A percentile compares a stretch with the other conserved stretches of the same genome.
Conservation (phyloP, 2,797 vertebrate genomes). For the Falco peregrinus region DNA sequence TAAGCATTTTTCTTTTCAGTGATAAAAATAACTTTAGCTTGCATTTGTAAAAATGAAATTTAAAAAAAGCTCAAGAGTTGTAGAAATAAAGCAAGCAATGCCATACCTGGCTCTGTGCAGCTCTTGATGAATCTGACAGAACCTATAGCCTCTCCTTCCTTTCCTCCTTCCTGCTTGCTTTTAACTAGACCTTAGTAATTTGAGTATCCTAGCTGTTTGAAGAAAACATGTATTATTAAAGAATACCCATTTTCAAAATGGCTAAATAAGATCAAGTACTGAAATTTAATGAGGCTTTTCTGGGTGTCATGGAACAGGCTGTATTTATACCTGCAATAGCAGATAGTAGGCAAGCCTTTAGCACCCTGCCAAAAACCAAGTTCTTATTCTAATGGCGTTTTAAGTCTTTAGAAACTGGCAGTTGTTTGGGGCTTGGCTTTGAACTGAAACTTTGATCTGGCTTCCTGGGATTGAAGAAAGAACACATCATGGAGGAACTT, state of each 20-base stretch:
- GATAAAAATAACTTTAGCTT: not conserved
- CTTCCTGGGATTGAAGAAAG: not conserved
- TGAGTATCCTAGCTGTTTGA: not conserved
- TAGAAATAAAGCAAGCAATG: not conserved
- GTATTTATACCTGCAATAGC: not conserved
- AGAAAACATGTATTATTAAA: not conserved
- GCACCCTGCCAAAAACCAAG: not conserved
- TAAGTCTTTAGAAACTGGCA: constrained; percentile 25
- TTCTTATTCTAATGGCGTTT: not conserved
- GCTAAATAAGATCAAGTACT: not conserved
- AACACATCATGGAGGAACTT: not conserved
- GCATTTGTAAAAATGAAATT: not conserved
- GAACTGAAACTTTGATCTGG: constrained; percentile 14
- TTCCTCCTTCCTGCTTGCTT: not conserved
- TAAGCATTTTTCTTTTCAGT: not conserved
- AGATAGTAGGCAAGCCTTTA: not conserved
- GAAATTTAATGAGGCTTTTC: not conserved
- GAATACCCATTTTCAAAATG: not conserved
- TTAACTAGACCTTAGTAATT: not conserved
- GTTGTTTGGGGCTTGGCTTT: constrained; percentile 24
- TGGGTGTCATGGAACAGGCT: not conserved
- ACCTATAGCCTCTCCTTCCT: not conserved
- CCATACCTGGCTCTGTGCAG: not conserved
- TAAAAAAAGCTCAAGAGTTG: not conserved
- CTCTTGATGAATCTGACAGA: not conserved